Percentiles rank a stretch among this genome's conserved stretches.
phyloP scores from a whole-genome alignment of 2,113 vertebrate genomes.

The Ciconia stormi region DNA sequence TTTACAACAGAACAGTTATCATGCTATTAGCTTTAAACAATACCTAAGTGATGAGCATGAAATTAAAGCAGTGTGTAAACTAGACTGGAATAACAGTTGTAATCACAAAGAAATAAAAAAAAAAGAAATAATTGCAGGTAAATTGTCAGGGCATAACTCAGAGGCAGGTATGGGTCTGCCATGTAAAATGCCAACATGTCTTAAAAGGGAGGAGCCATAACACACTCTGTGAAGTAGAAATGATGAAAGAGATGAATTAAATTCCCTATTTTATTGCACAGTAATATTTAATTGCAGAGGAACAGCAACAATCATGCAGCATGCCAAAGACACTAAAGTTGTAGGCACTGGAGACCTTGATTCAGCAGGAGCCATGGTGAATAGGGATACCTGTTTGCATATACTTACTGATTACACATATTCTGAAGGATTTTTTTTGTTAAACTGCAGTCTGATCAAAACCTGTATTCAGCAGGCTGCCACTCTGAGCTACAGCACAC shows the following conservation, averaged over 20 bases:
- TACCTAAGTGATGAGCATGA: background rate
- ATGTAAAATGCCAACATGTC: background rate
- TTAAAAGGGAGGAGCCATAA: background rate
- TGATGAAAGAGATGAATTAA: background rate
- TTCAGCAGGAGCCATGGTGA: background rate
- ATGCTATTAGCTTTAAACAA: background rate
- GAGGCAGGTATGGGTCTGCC: background rate
- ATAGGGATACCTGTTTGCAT: background rate
- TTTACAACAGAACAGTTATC: background rate
- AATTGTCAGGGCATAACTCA: background rate
- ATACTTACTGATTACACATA: background rate
- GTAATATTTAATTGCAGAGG: background rate
- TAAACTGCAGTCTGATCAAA: background rate
- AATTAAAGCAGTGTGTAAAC: background rate
- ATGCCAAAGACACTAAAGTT: background rate
- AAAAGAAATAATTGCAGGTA: background rate
- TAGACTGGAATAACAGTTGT: background rate
- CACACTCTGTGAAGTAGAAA: background rate
- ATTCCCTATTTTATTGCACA: background rate
- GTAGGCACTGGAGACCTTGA: background rate
- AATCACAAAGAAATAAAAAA: background rate
- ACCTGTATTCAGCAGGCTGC: background rate
- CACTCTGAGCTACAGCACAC: background rate
- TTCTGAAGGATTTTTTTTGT: background rate
- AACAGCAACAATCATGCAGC: background rate